A percentile compares a stretch with the other conserved stretches of the same genome.
Evolutionary conservation across 2,797 vertebrate genomes (phyloP).

Genomic region (Syndactyla subalaris): DNA sequence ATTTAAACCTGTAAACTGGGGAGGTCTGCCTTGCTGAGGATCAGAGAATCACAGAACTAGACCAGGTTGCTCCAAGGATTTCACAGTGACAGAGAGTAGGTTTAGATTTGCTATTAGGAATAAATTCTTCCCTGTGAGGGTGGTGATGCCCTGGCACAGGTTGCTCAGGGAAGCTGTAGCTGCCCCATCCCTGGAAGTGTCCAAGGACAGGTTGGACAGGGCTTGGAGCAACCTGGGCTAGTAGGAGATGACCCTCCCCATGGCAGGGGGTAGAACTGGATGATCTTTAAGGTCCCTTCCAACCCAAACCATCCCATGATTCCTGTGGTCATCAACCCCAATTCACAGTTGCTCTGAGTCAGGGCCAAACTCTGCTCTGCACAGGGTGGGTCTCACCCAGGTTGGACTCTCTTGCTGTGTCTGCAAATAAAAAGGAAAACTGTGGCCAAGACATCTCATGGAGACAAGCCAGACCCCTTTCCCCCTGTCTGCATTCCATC

Average conservation of each 20-base stretch:
- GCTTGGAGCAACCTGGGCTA: accelerated
- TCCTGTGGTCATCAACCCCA: background rate
- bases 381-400: background rate
- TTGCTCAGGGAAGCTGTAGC: background rate
- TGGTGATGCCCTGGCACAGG: accelerated
- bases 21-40: background rate
- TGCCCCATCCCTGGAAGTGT: background rate
- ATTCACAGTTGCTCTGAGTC: accelerated
- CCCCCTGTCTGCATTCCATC: accelerated
- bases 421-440: background rate
- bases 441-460: accelerated
- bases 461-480: background rate
- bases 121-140: background rate
- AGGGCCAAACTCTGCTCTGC: background rate
- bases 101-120: background rate
- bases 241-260: background rate
- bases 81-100: background rate
- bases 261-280: too few relatives aligned
- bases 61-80: background rate
- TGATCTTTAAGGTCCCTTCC: background rate
- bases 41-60: background rate
- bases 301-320: background rate
- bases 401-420: background rate
- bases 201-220: accelerated
- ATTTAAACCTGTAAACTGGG: background rate